Conservation (phyloP, 2,888 invertebrate species). For the Ophion ellenae region DNA sequence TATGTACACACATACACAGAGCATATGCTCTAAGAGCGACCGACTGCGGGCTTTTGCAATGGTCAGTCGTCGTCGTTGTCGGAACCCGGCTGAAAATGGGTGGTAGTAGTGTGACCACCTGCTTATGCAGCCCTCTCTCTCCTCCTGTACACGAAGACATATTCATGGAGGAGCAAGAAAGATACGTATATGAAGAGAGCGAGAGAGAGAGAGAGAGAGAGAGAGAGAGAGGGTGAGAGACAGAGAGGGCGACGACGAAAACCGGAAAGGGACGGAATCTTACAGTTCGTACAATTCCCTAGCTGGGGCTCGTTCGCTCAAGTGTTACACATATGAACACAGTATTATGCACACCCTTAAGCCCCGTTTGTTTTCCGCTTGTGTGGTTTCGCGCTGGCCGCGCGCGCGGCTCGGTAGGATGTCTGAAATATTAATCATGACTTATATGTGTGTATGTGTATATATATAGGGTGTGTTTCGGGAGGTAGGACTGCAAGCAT, state of each 20-base stretch:
- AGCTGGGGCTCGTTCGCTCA: slow-evolving; percentile 28
- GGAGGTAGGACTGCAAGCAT: slow-evolving; percentile 73
- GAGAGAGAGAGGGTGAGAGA: slow-evolving; percentile 9
- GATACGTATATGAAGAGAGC: background rate
- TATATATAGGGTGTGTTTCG: slow-evolving; percentile 65
- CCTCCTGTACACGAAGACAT: slow-evolving; percentile 17
- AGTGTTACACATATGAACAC: slow-evolving; percentile 22
- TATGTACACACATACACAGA: background rate
- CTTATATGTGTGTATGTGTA: slow-evolving; percentile 70
- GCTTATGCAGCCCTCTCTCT: slow-evolving; percentile 31
- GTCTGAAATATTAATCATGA: slow-evolving; percentile 81
- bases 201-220: slow-evolving; percentile 8
- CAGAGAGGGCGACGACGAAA: slow-evolving; percentile 8
- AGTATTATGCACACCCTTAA: slow-evolving; percentile 60
- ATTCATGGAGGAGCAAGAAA: background rate
- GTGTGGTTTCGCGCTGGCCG: slow-evolving; percentile 53
- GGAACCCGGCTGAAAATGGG: slow-evolving; percentile 19
- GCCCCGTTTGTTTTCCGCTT: slow-evolving; percentile 50
- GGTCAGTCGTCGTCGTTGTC: slow-evolving; percentile 70
- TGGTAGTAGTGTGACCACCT: slow-evolving; percentile 44
- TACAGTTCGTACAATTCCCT: slow-evolving; percentile 41
- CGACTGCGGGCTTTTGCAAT: slow-evolving; percentile 71
- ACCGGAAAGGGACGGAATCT: background rate
- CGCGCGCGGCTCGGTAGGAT: slow-evolving; percentile 66
- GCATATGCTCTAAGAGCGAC: slow-evolving; percentile 4